A percentile compares a stretch with the other conserved stretches of the same genome.
Conservation (phyloP, 2,888 invertebrate genomes). For the Trisateles emortualis region DNA sequence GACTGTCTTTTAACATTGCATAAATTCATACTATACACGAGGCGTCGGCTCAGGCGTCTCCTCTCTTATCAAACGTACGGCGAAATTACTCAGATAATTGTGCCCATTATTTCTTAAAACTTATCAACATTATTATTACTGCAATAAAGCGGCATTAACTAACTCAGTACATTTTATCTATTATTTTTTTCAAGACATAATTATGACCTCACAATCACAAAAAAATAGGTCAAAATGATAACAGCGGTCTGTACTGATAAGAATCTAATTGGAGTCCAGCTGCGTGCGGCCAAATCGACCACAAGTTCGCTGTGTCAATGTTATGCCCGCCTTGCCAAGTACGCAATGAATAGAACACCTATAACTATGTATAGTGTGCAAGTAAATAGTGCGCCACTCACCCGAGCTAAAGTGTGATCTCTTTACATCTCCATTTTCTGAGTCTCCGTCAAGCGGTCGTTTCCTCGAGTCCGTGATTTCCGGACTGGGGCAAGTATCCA, state of each 20-base stretch:
- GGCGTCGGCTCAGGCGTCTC: conserved; percentile 37
- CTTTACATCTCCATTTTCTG: conserved; percentile 95
- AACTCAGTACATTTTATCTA: conserved; percentile 45
- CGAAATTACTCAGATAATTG: conserved; percentile 53
- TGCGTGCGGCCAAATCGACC: conserved; percentile 68
- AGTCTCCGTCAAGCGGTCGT: conserved; percentile 95
- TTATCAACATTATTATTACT: conserved; percentile 56
- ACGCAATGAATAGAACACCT: conserved; percentile 68
- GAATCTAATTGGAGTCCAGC: conserved; percentile 78
- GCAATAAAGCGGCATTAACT: conserved; percentile 46
- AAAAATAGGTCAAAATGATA: conserved; percentile 82
- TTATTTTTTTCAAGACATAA: conserved; percentile 40
- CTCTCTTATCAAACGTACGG: conserved; percentile 60
- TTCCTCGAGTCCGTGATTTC: conserved; percentile 96
- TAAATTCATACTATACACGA: conserved; percentile 62
- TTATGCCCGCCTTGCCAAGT: conserved; percentile 79
- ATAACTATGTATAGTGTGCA: conserved; percentile 53
- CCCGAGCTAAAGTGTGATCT: conserved; percentile 97
- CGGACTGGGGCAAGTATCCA: conserved; percentile 97
- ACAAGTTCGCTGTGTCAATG: conserved; percentile 77
- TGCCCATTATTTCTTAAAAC: conserved; percentile 38
- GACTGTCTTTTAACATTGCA: conserved; percentile 84
- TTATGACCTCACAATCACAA: conserved; percentile 69
- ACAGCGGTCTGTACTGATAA: conserved; percentile 76
- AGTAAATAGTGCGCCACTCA: conserved; percentile 81